Base-by-base conservation (phyloP, 2,797 vertebrate species). In the Siniperca undulata region DNA sequence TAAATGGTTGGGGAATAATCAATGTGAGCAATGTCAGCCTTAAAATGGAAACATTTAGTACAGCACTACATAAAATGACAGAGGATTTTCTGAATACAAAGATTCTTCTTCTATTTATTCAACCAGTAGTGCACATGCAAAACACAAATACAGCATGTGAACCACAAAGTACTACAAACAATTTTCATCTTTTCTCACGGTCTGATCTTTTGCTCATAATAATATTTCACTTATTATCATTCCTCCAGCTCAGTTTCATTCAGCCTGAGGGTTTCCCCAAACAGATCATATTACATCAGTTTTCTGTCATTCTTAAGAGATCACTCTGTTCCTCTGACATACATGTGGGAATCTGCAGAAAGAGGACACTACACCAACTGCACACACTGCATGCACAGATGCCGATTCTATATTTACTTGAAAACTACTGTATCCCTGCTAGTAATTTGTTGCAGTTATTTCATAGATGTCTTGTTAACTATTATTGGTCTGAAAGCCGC, bases 381-480 rank as follows among this genome's bases (percentile, higher is more conserved):
- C 64, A 55, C 46, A 55, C 16, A n/a, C 68, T 9, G 56, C 56
- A 46, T 19, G 50, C 12, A 62, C 42, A 38, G 27, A 60, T 69
- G 70, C n/a, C 1, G 0, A 7, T 81, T 82, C 74, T 77, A 77
- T 79, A 77, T 83, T 84, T 87, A 55, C 56, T 71, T n/a, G 7
- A 74, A 20, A 75, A 69, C 73, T 74, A 40, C 48, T 7, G 40
- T 56, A 34, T 68, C 24, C 40, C 72, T 55, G 50, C 77, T 36
- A 76, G 83, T 87, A 17, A 86, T 89, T 84, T 85, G 80, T 84
- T 81, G 44, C 73, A 82, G 61, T 86, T 87, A 89, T 91, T 91
- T 91, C 77, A 89, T 87, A 88, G 83, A 85, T 87, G 88, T 80
- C 86, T 91, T 86, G 88, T 91, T 88, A 92, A 86, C 82, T 81